Conservation (phyloP, 2,113 vertebrate genomes). For the Atrichornis clamosus region DNA sequence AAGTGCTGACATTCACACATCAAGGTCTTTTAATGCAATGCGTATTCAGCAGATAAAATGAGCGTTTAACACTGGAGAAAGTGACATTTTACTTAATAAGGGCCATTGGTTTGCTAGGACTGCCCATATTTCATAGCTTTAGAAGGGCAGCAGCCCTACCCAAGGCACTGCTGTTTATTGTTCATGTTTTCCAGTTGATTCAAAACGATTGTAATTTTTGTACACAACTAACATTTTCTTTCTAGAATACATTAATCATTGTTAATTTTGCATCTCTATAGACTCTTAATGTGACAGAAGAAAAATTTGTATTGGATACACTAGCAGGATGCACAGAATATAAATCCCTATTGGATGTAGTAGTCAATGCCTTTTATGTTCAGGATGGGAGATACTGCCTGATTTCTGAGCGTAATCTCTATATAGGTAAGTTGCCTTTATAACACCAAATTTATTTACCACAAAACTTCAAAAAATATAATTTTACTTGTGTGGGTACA, state of each 20-base stretch:
- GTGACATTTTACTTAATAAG: background rate
- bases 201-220: background rate
- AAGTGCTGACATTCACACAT: background rate
- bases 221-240: background rate
- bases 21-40: background rate
- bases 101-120: background rate
- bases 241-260: background rate
- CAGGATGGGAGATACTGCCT: conserved; percentile 69
- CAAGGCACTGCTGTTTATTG: background rate
- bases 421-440: conserved; percentile 74
- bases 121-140: background rate
- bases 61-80: background rate
- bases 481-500: background rate
- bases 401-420: conserved; percentile 76
- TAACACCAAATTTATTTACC: background rate
- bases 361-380: conserved; percentile 81
- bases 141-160: background rate
- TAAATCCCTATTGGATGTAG: conserved; percentile 77
- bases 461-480: background rate
- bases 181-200: background rate
- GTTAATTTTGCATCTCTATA: conserved; percentile 9
- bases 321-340: conserved; percentile 85
- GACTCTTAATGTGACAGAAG: conserved; percentile 56
- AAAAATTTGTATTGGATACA: conserved; percentile 76
- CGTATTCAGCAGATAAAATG: background rate